phyloP scores from a whole-genome alignment of 2,113 vertebrate genomes.

The Bothrops jararaca region DNA sequence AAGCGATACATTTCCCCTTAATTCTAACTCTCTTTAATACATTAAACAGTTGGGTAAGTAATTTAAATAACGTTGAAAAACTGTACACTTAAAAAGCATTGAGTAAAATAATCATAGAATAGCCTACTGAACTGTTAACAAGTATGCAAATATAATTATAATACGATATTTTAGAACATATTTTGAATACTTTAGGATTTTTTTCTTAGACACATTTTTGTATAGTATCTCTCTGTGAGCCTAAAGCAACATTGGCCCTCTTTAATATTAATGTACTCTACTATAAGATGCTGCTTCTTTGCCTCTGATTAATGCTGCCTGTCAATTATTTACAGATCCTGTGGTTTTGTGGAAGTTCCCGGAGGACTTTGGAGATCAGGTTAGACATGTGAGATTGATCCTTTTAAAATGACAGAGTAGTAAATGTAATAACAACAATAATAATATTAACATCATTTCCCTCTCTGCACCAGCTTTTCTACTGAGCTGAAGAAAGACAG shows the following conservation, averaged over 20 bases:
- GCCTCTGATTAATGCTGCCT: slow-evolving; percentile 91
- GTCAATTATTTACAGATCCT: slow-evolving; percentile 99
- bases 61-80: slow-evolving; percentile 4
- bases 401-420: slow-evolving; percentile 66
- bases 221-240: slow-evolving; percentile 65
- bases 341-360: slow-evolving; percentile 99
- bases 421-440: slow-evolving; percentile 36
- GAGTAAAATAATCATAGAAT: fast-evolving
- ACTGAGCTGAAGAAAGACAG: slow-evolving; percentile 72
- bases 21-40: slow-evolving; percentile 1
- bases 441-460: slow-evolving; percentile 4
- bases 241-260: slow-evolving; percentile 69
- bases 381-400: slow-evolving; percentile 84
- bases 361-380: slow-evolving; percentile 98
- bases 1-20: background rate
- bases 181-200: slow-evolving; percentile 57
- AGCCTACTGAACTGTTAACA: slow-evolving; percentile 23
- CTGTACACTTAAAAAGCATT: slow-evolving; percentile 5
- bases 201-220: slow-evolving; percentile 59
- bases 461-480: slow-evolving; percentile 36
- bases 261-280: slow-evolving; percentile 65
- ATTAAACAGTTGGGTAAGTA: background rate
- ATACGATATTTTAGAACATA: slow-evolving; percentile 36
- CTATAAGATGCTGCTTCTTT: slow-evolving; percentile 79
- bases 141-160: slow-evolving; percentile 39